Evolutionary conservation across 2,888 invertebrate species (phyloP), one percentile per base, ranked within the genome.

Genomic region (Octonoba sinensis): DNA sequence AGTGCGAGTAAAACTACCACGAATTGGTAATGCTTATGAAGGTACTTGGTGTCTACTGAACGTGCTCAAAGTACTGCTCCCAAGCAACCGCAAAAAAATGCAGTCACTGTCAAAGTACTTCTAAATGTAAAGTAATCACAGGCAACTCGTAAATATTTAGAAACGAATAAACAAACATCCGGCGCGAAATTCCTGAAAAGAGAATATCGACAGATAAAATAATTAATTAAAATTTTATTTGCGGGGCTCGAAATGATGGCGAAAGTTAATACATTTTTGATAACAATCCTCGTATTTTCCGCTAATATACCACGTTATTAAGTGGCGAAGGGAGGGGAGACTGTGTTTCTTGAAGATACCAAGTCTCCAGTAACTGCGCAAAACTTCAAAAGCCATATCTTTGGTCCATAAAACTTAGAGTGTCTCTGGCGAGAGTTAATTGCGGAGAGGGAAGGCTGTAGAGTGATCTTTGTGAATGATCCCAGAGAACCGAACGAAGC

Each of bases 401-500:
- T 47, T 49, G 44, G 77, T 62, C 73, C 79, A 73, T 79, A 79
- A 79, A 79, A 73, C 67, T 70, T 64, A 64, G 77, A 77, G 77
- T 47, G 77, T 65, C 47, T 70, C 62, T 54, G 62, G 49, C 27
- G 47, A 22, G 54, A 70, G 70, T 70, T 78, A 78, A 79, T 79
- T 79, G 72, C 79, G 24, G 22, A n/a, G 24, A 65, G 24, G 46
- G 67, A 66, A 70, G 57, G 46, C 64, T 46, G 54, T 46, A 46
- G 69, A 77, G 70, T 64, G 78, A 72, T 78, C 78, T 78, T 78
- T 78, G 71, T 78, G 78, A 78, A 78, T 78, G 71, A 66, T 67
- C 77, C 70, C 70, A 73, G 59, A 65, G 65, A 12, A 49, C 49
- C 65, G 65, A 65, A 49, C 60, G 59, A 60, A 71, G 59, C 59